Conservation (phyloP, 2,113 vertebrate genomes). For the Bos indicus region DNA sequence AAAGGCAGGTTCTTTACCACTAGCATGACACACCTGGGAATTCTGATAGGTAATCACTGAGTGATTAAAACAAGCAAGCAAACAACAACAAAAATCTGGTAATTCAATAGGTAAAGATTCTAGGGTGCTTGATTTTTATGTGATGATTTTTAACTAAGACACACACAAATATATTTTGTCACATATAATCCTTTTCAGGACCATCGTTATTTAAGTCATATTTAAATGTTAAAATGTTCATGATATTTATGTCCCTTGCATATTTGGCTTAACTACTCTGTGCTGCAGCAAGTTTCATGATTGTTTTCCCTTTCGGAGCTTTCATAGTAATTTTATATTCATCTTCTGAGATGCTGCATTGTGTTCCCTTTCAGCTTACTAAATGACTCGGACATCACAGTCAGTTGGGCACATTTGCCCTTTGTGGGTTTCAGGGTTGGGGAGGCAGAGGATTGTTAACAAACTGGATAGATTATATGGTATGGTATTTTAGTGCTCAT, state of each 20-base stretch:
- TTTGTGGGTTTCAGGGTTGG: not conserved
- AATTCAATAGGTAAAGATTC: not conserved
- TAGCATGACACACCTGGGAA: not conserved
- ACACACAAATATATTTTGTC: not conserved
- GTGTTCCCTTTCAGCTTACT: not conserved
- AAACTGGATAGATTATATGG: not conserved
- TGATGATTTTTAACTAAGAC: not conserved
- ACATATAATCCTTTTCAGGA: not conserved
- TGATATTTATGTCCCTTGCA: not conserved
- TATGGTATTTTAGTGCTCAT: not conserved
- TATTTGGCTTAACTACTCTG: not conserved
- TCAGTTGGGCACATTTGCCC: not conserved
- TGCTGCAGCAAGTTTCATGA: not conserved
- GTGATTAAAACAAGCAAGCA: not conserved
- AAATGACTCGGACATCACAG: not conserved
- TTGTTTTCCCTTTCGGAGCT: not conserved
- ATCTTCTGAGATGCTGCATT: not conserved
- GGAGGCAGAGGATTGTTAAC: not conserved
- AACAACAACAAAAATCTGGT: not conserved
- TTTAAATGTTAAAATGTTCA: not conserved
- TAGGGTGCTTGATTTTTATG: not conserved
- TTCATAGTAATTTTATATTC: not conserved
- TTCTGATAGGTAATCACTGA: not conserved
- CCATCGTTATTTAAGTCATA: not conserved
- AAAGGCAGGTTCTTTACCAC: not conserved